These are phyloP conservation scores for Ricordea florida DNA, from an alignment of 92 coral and sea anemone genomes.

Conservation along the genomic window DNA sequence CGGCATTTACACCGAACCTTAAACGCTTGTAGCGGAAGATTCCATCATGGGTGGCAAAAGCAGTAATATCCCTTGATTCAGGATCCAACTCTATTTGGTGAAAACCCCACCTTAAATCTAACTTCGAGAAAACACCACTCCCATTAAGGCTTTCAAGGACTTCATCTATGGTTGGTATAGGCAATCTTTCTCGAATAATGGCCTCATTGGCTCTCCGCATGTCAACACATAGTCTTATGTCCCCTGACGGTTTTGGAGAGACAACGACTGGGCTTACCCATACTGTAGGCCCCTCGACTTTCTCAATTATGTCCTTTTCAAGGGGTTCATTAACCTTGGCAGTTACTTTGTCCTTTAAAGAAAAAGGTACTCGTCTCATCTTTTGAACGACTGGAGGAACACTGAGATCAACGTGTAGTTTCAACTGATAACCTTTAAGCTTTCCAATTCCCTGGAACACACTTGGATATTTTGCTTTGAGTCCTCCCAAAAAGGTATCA, in stretches of 20 bases:
- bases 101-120: slow-evolving; percentile 33
- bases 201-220: slow-evolving; percentile 29
- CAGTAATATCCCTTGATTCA: slow-evolving; percentile 31
- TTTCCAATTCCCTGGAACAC: no score
- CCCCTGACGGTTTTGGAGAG: slow-evolving; percentile 28
- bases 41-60: slow-evolving; percentile 51
- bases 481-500: no score
- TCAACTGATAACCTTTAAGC: no score
- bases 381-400: slow-evolving; percentile 55
- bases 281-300: slow-evolving; percentile 6
- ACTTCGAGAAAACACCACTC: slow-evolving; percentile 35
- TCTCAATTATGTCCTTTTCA: slow-evolving; percentile 54
- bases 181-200: slow-evolving; percentile 17
- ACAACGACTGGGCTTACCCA: slow-evolving; percentile 26
- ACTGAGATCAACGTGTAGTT: slow-evolving; percentile 9
- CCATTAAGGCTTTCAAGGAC: slow-evolving; percentile 37
- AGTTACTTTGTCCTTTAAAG: slow-evolving; percentile 42
- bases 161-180: slow-evolving; percentile 40
- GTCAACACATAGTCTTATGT: slow-evolving; percentile 23
- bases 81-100: slow-evolving; percentile 26
- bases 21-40: slow-evolving; percentile 29
- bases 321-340: slow-evolving; percentile 53
- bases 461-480: no score
- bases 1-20: slow-evolving; percentile 43
- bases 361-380: slow-evolving; percentile 51